These are phyloP conservation scores for Emmelina monodactyla DNA, from an alignment of 2,888 invertebrate genomes.

Conservation along the genomic window DNA sequence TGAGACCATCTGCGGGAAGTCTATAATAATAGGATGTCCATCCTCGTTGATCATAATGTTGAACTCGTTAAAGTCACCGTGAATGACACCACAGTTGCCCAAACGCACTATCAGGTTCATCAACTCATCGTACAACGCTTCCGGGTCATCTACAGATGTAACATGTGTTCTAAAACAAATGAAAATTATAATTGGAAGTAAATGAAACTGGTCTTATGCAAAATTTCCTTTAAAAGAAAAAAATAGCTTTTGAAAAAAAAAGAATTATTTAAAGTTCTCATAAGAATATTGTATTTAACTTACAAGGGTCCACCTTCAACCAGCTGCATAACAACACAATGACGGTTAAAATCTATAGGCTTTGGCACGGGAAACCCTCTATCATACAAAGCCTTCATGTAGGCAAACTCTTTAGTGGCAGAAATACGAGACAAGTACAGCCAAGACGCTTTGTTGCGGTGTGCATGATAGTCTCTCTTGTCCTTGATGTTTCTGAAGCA, in stretches of 20 bases:
- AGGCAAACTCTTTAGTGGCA: conserved; percentile 97
- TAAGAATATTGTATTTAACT: conserved; percentile 29
- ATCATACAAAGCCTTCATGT: conserved; percentile 92
- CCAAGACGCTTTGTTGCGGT: conserved; percentile 91
- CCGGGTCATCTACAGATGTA: conserved; percentile 69
- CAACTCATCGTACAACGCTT: conserved; percentile 86
- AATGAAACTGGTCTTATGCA: not conserved
- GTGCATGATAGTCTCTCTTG: conserved; percentile 96
- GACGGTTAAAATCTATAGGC: conserved; percentile 93
- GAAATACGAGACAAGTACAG: conserved; percentile 95
- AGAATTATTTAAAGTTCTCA: not conserved
- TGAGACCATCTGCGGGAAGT: conserved; percentile 99
- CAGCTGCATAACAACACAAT: conserved; percentile 96
- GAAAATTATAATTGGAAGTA: not conserved
- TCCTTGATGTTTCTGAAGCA: conserved; percentile 96
- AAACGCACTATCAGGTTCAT: conserved; percentile 92
- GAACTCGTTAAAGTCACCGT: conserved; percentile 99
- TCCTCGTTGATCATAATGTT: conserved; percentile 90
- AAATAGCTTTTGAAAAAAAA: not conserved
- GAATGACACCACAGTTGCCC: conserved; percentile 95
- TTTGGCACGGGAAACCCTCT: conserved; percentile 93
- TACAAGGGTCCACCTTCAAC: conserved; percentile 83
- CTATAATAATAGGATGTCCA: conserved; percentile 86
- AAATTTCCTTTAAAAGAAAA: not conserved
- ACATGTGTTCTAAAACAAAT: conserved; percentile 66